Percentiles rank a stretch among this genome's conserved stretches.
phyloP scores from a whole-genome alignment of 1,140 invertebrate genomes.

The Oreohelix idahoensis region DNA sequence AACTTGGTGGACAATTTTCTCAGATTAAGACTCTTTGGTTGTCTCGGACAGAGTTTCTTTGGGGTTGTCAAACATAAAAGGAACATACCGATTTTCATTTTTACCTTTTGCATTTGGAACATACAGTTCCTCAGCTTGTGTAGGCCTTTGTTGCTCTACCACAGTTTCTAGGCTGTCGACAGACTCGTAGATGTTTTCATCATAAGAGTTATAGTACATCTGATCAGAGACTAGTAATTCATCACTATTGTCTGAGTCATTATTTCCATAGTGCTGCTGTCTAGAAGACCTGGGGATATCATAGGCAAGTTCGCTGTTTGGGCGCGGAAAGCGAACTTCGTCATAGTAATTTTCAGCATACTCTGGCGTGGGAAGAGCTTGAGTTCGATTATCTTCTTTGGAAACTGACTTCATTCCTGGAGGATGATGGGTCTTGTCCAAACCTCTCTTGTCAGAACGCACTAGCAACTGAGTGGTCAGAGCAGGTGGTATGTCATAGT shows the following conservation, averaged over 20 bases:
- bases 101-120: background rate
- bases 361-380: background rate
- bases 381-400: background rate
- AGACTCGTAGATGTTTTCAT: constrained; percentile 19
- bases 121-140: background rate
- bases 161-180: background rate
- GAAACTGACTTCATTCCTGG: no score
- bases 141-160: background rate
- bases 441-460: background rate
- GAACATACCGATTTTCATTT: background rate
- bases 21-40: no score
- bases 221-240: background rate
- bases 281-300: background rate
- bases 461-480: background rate
- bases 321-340: background rate
- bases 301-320: background rate
- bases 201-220: background rate
- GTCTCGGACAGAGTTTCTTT: no score
- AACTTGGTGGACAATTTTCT: no score
- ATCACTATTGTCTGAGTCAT: background rate
- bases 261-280: background rate
- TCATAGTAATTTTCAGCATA: background rate
- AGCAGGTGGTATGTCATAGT: constrained; percentile 20
- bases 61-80: background rate
- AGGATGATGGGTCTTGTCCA: background rate